These are phyloP conservation scores for Proteles cristata DNA, from an alignment of 2,113 vertebrate species.

Conservation along the genomic window DNA sequence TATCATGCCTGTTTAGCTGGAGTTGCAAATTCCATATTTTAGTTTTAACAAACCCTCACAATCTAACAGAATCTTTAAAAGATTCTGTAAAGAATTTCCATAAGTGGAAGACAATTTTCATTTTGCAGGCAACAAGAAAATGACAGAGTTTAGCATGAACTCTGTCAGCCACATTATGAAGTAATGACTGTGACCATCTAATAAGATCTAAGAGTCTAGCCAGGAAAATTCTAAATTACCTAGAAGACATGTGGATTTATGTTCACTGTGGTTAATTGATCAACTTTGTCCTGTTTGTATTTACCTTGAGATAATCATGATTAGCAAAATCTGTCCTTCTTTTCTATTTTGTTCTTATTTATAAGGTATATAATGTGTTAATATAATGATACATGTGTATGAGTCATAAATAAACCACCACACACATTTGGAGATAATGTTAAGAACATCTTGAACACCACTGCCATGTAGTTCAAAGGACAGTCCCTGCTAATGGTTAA, in stretches of 20 bases:
- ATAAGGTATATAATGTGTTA: background rate
- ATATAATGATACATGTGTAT: background rate
- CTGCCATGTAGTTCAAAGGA: background rate
- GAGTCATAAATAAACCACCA: background rate
- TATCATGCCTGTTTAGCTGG: background rate
- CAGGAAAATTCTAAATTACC: background rate
- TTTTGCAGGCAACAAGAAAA: background rate
- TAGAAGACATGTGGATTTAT: background rate
- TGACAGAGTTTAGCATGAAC: background rate
- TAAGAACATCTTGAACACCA: background rate
- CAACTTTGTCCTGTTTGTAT: background rate
- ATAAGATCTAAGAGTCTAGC: background rate
- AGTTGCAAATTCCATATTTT: background rate
- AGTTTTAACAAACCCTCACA: background rate
- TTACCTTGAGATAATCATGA: background rate
- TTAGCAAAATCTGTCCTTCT: background rate
- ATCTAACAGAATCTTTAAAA: background rate
- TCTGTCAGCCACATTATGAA: background rate
- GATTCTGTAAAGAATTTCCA: background rate
- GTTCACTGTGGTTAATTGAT: background rate
- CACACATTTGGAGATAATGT: background rate
- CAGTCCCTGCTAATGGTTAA: background rate
- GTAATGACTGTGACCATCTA: background rate
- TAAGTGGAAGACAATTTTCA: conserved; percentile 1
- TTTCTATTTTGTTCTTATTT: conserved; percentile 10